Percentiles rank a stretch among this genome's conserved stretches.
Conservation (phyloP, 2,113 vertebrate genomes). For the Myotis davidii region DNA sequence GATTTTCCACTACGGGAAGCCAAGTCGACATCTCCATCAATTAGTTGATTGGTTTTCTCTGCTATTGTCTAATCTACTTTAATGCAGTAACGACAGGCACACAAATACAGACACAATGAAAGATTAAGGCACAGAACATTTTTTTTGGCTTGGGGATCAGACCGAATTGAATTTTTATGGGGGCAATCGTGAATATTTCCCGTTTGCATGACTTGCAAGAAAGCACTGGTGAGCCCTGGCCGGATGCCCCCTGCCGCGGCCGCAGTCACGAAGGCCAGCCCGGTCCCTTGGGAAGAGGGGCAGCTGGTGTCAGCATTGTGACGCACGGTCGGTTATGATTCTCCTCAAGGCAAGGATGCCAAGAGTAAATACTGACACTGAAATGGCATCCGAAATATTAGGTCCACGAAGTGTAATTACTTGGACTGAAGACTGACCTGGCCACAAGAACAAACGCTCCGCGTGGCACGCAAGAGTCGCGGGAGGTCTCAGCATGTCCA, state of each 20-base stretch:
- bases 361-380: neutral
- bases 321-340: neutral
- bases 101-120: fast-evolving
- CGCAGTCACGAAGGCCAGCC: fast-evolving
- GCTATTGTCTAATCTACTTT: neutral
- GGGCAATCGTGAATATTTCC: neutral
- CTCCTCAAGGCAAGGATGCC: neutral
- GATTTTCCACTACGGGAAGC: neutral
- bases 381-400: neutral
- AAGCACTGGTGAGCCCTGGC: fast-evolving
- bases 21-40: constrained; percentile 47
- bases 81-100: neutral
- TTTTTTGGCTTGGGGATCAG: no score
- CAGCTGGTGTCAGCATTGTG: fast-evolving
- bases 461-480: neutral
- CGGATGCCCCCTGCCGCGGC: fast-evolving
- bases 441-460: neutral
- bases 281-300: fast-evolving
- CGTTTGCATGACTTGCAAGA: fast-evolving
- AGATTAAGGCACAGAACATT: neutral
- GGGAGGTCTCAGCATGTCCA: neutral
- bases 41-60: neutral
- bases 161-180: neutral
- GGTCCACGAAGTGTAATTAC: neutral
- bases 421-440: neutral